Evolutionary conservation across 2,113 vertebrate genomes (phyloP), one percentile per base, ranked within the genome.

Genomic region (Meleagris gallopavo): DNA sequence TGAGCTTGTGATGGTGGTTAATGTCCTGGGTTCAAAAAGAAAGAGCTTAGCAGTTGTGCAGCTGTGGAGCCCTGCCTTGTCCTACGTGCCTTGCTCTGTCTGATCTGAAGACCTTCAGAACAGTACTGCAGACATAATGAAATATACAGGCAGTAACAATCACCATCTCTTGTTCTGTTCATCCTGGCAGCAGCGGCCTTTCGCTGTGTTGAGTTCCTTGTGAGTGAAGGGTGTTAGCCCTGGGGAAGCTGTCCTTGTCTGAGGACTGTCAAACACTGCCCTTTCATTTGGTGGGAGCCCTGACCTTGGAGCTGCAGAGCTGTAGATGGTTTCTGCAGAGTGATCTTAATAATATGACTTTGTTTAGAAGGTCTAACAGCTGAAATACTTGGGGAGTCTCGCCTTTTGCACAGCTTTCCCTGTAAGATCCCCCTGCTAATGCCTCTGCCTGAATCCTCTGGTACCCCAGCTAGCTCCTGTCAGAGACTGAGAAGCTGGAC

Each of bases 281-380:
- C 17, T 83, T 88, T 32, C 14, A 15, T 86, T 76, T 88, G 36
- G 57, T 88, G 36, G 57, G 32, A 93, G 6, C 34, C 38, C 48
- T 61, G 54, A 36, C 25, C 34, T 0, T 73, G 83, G 79, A 58
- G 10, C 40, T 57, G 41, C 55, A 5, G 9, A 83, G 55, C 34
- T 80, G 14, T 55, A 67, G 76, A 12, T 69, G 36, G 32, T 43
- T 16, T 76, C 25, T 65, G 36, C 38, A 65, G 74, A 85, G 67
- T 22, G n/a, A 69, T 32, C 34, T 50, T 20, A 34, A 13, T 0
- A 1, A n/a, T 0, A 2, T n/a, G 38, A 32, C 45, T 83, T 71
- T 74, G 25, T 41, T 90, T 67, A 64, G n/a, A 64, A 83, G 61
- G 22, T 69, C 66, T 57, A 57, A 71, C 29, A 75, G 52, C 74